These are phyloP conservation scores for Aricia artaxerxes DNA, from an alignment of 2,888 invertebrate genomes.

Conservation along the genomic window DNA sequence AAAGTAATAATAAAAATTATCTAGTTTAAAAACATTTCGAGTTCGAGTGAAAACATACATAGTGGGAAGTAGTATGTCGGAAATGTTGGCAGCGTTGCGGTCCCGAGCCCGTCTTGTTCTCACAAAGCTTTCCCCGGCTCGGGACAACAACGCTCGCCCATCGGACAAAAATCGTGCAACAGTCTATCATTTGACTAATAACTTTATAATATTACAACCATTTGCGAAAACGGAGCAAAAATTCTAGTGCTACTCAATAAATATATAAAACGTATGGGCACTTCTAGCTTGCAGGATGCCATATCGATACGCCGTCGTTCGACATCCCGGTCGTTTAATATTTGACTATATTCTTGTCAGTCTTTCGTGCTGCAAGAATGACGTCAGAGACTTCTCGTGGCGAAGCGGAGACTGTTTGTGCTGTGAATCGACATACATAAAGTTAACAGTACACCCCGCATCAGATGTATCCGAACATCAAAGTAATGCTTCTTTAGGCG, in stretches of 20 bases:
- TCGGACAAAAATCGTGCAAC: conserved; percentile 70
- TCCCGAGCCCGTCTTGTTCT: conserved; percentile 61
- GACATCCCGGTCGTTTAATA: conserved; percentile 57
- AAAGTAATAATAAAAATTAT: conserved; percentile 76
- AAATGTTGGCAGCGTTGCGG: conserved; percentile 55
- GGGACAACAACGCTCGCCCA: conserved; percentile 52
- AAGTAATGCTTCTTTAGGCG: background rate
- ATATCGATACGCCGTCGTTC: conserved; percentile 44
- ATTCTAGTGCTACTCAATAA: conserved; percentile 68
- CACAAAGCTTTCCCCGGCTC: conserved; percentile 61
- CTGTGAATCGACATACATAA: conserved; percentile 31
- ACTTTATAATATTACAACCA: conserved; percentile 75
- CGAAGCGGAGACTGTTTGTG: conserved; percentile 35
- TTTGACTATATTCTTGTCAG: conserved; percentile 63
- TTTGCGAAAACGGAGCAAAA: conserved; percentile 76
- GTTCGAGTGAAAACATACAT: conserved; percentile 65
- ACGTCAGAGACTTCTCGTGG: conserved; percentile 37
- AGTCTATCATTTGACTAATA: conserved; percentile 75
- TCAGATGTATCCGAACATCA: background rate
- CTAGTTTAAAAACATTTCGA: conserved; percentile 74
- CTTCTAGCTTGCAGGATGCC: conserved; percentile 64
- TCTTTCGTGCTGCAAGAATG: conserved; percentile 61
- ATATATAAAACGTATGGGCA: conserved; percentile 63
- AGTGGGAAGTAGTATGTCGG: conserved; percentile 57
- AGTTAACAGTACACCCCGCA: conserved; percentile 35